Base-by-base conservation (phyloP, 2,888 invertebrate genomes). In the Nemapogon koenigi region DNA sequence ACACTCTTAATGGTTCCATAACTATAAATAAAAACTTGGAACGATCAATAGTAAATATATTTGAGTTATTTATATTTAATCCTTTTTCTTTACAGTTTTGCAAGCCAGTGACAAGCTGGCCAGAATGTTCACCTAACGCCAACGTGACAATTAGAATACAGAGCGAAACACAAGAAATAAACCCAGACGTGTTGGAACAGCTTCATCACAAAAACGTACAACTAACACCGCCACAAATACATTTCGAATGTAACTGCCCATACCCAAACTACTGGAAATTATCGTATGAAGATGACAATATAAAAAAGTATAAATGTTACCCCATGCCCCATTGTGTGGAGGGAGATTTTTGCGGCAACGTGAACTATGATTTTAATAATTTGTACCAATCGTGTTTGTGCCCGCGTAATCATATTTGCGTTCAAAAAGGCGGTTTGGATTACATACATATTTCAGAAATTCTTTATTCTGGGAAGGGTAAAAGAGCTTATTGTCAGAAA, bases 321-420 rank as follows among this genome's bases (percentile, higher is more conserved):
- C 61, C 82, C 49, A 58, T 84, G 41, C 66, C 66, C 4, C 56
- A 67, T 25, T 87, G 87, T 49, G 63, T 68, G 13, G 57, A 66
- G 0, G 65, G 67, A 1, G 84, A 86, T 25, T 81, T 82, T 49
- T 88, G 87, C 50, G 87, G 87, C 1, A 70, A 83, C 41, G 79
- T 86, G 6, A 71, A 81, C 47, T 58, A 67, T n/a, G 83, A 85
- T 46, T 53, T 81, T 6, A 81, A 78, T 42, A 81, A 85, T 4
- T 63, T 83, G 10, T 86, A 85, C 52, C 84, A 86, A 49, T 80
- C 75, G 4, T 87, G 87, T 44, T 62, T 81, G 16, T 88, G 87
- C 45, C 87, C 86, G 0, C 55, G 57, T 41, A 72, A 75, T 7
- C 81, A 86, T 48, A 69, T 84, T 17, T 87, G 87, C 49, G 68